Conservation (phyloP, 1,140 invertebrate species). For the Plectrocnemia conspersa region DNA sequence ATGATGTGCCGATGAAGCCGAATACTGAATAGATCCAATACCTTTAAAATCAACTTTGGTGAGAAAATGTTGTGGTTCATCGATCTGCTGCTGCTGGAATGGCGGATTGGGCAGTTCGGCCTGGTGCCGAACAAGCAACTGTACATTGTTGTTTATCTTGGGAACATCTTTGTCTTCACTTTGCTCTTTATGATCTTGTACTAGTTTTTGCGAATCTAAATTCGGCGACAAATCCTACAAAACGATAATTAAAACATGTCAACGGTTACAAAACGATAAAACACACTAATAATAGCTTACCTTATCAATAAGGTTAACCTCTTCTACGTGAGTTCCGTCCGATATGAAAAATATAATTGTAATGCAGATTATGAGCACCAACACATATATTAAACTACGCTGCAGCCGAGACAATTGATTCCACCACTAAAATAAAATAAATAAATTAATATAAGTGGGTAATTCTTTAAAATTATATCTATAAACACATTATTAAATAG, state of each 20-base stretch:
- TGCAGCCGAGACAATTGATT: constrained; percentile 80
- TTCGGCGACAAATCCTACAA: not conserved
- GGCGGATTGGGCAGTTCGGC: not conserved
- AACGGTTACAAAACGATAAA: not conserved
- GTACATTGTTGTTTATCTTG: too few species aligned
- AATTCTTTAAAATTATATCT: not conserved
- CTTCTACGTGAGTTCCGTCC: constrained; percentile 6
- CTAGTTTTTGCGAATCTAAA: not conserved
- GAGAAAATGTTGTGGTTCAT: constrained; percentile 14
- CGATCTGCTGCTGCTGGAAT: constrained; percentile 13
- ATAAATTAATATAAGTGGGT: not conserved
- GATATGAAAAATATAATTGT: constrained; percentile 25
- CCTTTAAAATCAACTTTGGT: constrained; percentile 9
- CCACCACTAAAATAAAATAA: constrained; percentile 62
- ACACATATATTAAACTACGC: constrained; percentile 64
- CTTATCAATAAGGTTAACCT: not conserved
- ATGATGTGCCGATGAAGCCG: too few species aligned
- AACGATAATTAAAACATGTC: not conserved
- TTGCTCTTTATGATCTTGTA: not conserved
- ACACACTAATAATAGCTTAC: constrained; percentile 2
- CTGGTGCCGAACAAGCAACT: too few species aligned
- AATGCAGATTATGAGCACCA: constrained; percentile 36
- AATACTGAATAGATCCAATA: too few species aligned
- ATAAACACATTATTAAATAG: not conserved
- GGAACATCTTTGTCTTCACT: not conserved